Evolutionary conservation across 2,797 vertebrate genomes (phyloP).

Genomic region (Moxostoma hubbsi): DNA sequence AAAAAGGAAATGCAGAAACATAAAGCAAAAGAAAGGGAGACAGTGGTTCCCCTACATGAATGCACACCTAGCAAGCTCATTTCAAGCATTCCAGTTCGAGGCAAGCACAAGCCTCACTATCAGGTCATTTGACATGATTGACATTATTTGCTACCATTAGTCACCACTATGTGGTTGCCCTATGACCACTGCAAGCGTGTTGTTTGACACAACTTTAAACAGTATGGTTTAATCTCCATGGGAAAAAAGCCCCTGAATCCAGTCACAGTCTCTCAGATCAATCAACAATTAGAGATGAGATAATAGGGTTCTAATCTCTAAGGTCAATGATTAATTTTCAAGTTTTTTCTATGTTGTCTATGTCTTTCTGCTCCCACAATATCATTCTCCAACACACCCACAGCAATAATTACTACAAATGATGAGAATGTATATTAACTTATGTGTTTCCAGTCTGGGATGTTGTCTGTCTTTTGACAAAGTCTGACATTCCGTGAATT

Average conservation of each 20-base stretch:
- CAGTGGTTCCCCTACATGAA: conserved; percentile 51
- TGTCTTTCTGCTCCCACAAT: not conserved
- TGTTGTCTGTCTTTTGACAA: conserved; percentile 22
- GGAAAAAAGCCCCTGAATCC: conserved; percentile 71
- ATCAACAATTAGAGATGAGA: conserved; percentile 77
- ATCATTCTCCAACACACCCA: conserved; percentile 13
- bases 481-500: not conserved
- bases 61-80: conserved; percentile 69
- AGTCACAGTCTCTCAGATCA: conserved; percentile 68
- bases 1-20: conserved; percentile 55
- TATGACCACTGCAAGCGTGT: conserved; percentile 76
- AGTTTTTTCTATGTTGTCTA: not conserved
- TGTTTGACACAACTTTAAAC: conserved; percentile 80
- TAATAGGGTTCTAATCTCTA: conserved; percentile 68
- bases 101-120: conserved; percentile 70
- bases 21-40: conserved; percentile 22
- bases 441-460: conserved; percentile 20
- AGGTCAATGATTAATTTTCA: conserved; percentile 64
- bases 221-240: conserved; percentile 80
- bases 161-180: conserved; percentile 81
- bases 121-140: conserved; percentile 81
- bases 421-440: conserved; percentile 3
- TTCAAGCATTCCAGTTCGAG: conserved; percentile 78
- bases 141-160: conserved; percentile 86
- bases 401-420: conserved; percentile 16